Evolutionary conservation across 1,140 invertebrate genomes (phyloP).

Genomic region (Zelostemma sp.): DNA sequence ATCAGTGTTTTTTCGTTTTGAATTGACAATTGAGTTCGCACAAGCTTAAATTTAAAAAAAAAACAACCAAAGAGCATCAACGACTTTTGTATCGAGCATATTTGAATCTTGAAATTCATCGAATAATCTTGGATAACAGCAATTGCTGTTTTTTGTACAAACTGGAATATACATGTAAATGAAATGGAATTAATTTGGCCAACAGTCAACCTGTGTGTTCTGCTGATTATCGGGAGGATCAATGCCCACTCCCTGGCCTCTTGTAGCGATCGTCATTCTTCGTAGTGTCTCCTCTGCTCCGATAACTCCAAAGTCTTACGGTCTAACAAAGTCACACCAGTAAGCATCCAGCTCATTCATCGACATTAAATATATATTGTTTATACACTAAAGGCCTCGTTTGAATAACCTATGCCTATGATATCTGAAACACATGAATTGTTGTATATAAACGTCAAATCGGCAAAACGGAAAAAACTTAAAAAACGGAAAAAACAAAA

Average conservation of each 20-base stretch:
- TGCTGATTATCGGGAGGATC: conserved; percentile 73
- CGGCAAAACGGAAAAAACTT: not conserved
- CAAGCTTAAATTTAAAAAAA: too few species aligned
- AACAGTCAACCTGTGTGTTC: conserved; percentile 72
- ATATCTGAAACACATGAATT: conserved; percentile 64
- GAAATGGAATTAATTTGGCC: conserved; percentile 10
- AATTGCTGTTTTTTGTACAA: too few species aligned
- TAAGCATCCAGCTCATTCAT: conserved; percentile 62
- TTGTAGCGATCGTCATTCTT: conserved; percentile 75
- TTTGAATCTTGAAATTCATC: too few species aligned
- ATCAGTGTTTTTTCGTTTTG: too few species aligned
- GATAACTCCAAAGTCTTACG: conserved; percentile 53
- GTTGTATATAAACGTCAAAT: not conserved
- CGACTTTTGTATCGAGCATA: too few species aligned
- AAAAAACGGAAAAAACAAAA: too few species aligned
- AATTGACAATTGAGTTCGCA: too few species aligned
- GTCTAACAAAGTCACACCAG: conserved; percentile 59
- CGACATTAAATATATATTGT: conserved; percentile 66
- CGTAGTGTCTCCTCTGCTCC: conserved; percentile 39
- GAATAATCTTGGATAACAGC: too few species aligned
- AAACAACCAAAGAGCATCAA: too few species aligned
- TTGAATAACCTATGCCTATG: conserved; percentile 67
- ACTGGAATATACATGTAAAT: too few species aligned
- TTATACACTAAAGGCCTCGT: conserved; percentile 67
- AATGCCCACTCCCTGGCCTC: conserved; percentile 74